Conservation (phyloP, 2,888 invertebrate species). For the Julus scanicus region DNA sequence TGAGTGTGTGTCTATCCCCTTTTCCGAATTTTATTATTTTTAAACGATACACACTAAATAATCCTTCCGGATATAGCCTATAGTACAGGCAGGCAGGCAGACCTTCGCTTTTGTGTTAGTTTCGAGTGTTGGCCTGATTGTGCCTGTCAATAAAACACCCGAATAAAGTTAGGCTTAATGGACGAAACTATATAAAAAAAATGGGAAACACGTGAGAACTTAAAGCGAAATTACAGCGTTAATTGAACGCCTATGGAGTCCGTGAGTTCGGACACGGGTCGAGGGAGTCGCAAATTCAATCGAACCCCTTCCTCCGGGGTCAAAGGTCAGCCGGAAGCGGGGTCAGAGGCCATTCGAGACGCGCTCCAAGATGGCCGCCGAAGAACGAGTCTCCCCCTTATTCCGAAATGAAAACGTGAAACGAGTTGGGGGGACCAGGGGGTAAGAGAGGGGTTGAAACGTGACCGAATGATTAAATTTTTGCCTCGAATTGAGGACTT, state of each 20-base stretch:
- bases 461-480: slow-evolving; percentile 35
- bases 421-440: background rate
- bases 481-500: background rate
- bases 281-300: background rate
- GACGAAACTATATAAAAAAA: background rate
- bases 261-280: background rate
- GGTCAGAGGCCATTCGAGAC: background rate
- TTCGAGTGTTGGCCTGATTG: slow-evolving; percentile 34
- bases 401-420: background rate
- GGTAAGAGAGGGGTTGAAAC: background rate
- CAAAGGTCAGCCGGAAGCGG: background rate
- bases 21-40: slow-evolving; percentile 20
- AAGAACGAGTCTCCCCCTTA: background rate
- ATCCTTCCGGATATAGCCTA: slow-evolving; percentile 11
- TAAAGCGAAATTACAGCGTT: background rate
- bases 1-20: background rate
- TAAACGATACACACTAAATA: slow-evolving; percentile 13
- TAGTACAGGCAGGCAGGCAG: background rate
- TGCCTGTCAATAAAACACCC: slow-evolving; percentile 41
- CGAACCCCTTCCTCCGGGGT: background rate
- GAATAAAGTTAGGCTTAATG: background rate
- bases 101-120: background rate
- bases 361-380: background rate
- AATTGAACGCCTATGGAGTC: background rate
- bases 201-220: background rate